phyloP scores from a whole-genome alignment of 2,888 invertebrate species.

The Mycalesis mineus region DNA sequence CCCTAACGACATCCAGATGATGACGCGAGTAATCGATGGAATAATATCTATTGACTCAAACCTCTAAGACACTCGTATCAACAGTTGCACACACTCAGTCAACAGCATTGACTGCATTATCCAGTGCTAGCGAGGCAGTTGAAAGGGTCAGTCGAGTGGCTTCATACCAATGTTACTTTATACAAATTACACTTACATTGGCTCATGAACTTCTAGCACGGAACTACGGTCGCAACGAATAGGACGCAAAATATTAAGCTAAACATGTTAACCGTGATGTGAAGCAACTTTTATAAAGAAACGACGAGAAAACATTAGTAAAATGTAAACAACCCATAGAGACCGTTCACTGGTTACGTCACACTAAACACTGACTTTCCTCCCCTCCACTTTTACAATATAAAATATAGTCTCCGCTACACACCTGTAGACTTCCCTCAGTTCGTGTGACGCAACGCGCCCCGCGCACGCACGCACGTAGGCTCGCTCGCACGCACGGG shows the following conservation, averaged over 20 bases:
- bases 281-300: too few species aligned
- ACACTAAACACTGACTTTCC: neutral
- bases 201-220: neutral
- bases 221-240: too few species aligned
- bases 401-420: constrained; percentile 4
- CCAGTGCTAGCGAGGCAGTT: neutral
- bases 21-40: too few species aligned
- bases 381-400: neutral
- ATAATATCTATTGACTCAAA: too few species aligned
- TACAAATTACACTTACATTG: neutral
- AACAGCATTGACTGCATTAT: neutral
- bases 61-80: too few species aligned
- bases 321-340: neutral
- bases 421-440: neutral
- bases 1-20: too few species aligned
- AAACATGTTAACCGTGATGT: too few species aligned
- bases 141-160: neutral
- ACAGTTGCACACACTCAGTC: too few species aligned
- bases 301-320: neutral
- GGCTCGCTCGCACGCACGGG: neutral
- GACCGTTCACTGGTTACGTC: neutral
- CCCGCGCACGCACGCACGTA: neutral
- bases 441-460: neutral
- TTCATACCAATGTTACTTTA: neutral
- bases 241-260: too few species aligned